Evolutionary conservation across 2,113 vertebrate genomes (phyloP).

Genomic region (Platysteira castanea): DNA sequence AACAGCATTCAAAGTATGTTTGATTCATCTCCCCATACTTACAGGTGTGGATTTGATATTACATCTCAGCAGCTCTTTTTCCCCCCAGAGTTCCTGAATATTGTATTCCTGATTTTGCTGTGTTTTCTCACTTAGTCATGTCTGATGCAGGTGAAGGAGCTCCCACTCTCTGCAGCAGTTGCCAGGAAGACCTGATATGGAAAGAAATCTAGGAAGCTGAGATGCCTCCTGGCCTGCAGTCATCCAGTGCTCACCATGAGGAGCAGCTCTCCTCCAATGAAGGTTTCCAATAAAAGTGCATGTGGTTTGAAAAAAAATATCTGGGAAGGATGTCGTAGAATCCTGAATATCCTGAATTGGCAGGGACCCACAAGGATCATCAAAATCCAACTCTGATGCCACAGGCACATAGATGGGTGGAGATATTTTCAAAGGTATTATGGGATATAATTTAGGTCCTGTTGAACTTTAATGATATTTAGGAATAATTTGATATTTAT

Average conservation of each 20-base stretch:
- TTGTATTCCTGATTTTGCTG: background rate
- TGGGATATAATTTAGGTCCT: background rate
- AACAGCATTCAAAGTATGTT: background rate
- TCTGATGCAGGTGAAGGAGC: background rate
- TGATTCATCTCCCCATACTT: background rate
- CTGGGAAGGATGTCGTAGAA: background rate
- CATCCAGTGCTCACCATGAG: background rate
- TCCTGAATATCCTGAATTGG: too few species aligned
- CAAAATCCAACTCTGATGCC: background rate
- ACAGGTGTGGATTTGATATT: background rate
- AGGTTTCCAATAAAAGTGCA: background rate
- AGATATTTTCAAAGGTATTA: background rate
- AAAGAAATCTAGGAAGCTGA: background rate
- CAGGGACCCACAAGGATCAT: too few species aligned
- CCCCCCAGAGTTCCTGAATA: background rate
- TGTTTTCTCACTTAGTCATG: background rate
- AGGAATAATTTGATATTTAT: background rate
- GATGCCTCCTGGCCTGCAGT: background rate
- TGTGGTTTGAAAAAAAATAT: background rate
- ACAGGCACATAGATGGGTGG: background rate
- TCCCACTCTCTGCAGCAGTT: background rate
- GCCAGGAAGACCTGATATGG: background rate
- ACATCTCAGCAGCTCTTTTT: background rate
- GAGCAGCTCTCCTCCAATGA: background rate
- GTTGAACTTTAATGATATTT: background rate